Percentiles rank a stretch among this genome's conserved stretches.
Conservation (phyloP, 1,140 invertebrate species). For the Heliconius nattereri region DNA sequence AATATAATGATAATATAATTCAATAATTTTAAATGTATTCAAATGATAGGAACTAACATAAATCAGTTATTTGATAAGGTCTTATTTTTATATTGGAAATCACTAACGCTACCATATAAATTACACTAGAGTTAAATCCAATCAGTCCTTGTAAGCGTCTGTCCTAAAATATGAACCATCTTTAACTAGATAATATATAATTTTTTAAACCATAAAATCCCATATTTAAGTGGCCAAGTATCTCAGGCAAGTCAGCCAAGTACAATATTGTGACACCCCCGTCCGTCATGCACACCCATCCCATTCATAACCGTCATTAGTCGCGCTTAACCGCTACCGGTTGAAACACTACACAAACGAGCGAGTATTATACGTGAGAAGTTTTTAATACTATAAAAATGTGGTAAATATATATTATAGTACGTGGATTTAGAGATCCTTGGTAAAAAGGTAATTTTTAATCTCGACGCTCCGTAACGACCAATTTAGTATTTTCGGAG, state of each 20-base stretch:
- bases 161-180: not conserved
- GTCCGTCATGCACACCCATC: constrained; percentile 11
- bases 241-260: not conserved
- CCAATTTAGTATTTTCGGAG: too few species aligned
- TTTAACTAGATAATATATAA: not conserved
- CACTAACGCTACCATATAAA: too few species aligned
- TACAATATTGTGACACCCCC: constrained; percentile 17
- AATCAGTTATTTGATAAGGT: too few species aligned
- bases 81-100: too few species aligned
- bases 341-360: constrained; percentile 24
- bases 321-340: constrained; percentile 13
- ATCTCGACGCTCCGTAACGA: too few species aligned
- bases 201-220: constrained; percentile 2
- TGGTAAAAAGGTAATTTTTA: not conserved
- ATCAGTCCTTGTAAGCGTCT: not conserved
- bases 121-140: not conserved
- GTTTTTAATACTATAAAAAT: constrained; percentile 15
- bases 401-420: not conserved
- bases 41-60: too few species aligned
- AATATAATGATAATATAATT: too few species aligned
- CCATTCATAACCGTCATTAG: constrained; percentile 21
- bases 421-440: constrained; percentile 10
- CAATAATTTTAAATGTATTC: too few species aligned
- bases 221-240: not conserved
- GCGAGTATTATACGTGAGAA: not conserved